phyloP scores from a whole-genome alignment of 92 coral and sea anemone species.

The Zoanthus sociatus region DNA sequence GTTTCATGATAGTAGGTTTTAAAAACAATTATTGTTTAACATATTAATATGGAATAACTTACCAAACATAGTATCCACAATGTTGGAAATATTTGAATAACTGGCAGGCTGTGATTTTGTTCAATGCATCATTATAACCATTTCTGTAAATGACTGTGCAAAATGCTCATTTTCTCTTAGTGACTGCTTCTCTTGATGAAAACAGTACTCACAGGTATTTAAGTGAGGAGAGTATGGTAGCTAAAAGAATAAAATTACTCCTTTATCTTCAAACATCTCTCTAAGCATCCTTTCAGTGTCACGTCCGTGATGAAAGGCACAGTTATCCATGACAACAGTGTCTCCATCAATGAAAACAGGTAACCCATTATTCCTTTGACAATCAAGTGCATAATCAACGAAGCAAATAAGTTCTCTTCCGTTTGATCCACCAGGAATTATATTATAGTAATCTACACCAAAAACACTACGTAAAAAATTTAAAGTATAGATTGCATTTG shows the following conservation, averaged over 20 bases:
- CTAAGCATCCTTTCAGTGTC: constrained; percentile 50
- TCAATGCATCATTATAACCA: constrained; percentile 63
- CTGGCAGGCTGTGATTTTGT: constrained; percentile 49
- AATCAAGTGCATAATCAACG: constrained; percentile 60
- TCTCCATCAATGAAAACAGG: constrained; percentile 53
- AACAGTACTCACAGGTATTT: constrained; percentile 73
- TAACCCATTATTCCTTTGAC: constrained; percentile 53
- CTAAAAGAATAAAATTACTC: constrained; percentile 56
- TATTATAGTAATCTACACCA: constrained; percentile 57
- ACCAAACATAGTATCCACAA: constrained; percentile 54
- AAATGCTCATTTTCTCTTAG: constrained; percentile 44
- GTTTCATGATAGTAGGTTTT: background rate
- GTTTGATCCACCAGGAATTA: constrained; percentile 66
- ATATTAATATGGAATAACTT: background rate
- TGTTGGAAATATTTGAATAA: constrained; percentile 56
- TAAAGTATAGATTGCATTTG: constrained; percentile 67
- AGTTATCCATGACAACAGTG: constrained; percentile 68
- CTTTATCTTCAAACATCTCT: constrained; percentile 52
- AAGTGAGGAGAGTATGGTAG: constrained; percentile 65
- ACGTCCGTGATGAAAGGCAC: constrained; percentile 70
- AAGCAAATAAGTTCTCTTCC: constrained; percentile 54
- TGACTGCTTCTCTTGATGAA: constrained; percentile 60
- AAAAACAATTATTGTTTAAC: background rate
- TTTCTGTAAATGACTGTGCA: constrained; percentile 71
- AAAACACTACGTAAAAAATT: constrained; percentile 65